Evolutionary conservation across 2,888 invertebrate species (phyloP).

Genomic region (Clivina fossor): DNA sequence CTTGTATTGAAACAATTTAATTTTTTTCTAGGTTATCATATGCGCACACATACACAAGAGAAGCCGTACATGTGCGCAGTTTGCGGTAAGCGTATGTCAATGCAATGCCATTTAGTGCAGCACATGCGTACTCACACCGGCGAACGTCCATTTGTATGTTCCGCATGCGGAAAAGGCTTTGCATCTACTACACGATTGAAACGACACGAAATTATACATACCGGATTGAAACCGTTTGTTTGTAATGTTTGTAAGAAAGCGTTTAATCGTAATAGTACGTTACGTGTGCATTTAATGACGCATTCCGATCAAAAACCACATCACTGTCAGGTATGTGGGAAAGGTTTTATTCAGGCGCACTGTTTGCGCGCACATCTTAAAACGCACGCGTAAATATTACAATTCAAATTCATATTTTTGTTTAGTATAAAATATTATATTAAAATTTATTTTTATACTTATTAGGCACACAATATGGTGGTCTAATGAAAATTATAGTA

Average conservation of each 20-base stretch:
- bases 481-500: no score
- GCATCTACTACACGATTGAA: constrained; percentile 44
- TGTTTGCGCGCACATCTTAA: constrained; percentile 43
- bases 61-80: constrained; percentile 49
- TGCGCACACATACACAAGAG: constrained; percentile 50
- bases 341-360: constrained; percentile 46
- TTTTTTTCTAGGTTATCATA: constrained; percentile 46
- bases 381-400: constrained; percentile 36
- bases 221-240: constrained; percentile 44
- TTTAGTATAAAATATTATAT: no score
- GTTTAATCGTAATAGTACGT: constrained; percentile 45
- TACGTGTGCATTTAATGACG: constrained; percentile 46
- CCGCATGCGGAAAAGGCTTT: constrained; percentile 44
- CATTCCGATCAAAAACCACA: constrained; percentile 45
- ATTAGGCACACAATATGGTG: no score
- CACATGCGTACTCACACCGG: constrained; percentile 47
- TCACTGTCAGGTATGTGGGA: constrained; percentile 44
- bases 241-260: constrained; percentile 46
- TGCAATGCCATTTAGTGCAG: constrained; percentile 48
- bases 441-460: no score
- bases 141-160: constrained; percentile 42
- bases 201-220: constrained; percentile 45
- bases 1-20: background rate
- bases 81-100: constrained; percentile 49
- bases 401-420: no score